Conservation (phyloP, 2,113 vertebrate genomes). For the Calonectris borealis region DNA sequence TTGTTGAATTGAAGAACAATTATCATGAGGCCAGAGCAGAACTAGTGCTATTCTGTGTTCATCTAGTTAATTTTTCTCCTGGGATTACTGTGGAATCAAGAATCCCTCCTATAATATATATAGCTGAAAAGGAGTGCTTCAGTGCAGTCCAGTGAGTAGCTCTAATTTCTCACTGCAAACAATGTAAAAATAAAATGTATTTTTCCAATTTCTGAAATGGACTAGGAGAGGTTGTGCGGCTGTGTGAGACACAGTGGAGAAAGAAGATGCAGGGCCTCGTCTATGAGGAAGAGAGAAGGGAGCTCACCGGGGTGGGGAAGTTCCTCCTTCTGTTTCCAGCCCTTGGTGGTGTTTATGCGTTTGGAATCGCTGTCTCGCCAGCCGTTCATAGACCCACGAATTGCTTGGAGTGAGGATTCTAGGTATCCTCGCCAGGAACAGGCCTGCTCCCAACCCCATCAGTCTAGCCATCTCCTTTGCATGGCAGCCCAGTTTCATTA, state of each 20-base stretch:
- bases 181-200: neutral
- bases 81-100: neutral
- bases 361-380: neutral
- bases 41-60: neutral
- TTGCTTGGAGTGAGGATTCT: neutral
- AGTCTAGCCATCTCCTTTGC: slow-evolving; percentile 21
- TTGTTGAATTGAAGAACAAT: neutral
- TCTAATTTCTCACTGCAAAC: neutral
- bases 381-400: neutral
- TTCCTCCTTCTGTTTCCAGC: neutral
- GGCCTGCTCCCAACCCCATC: neutral
- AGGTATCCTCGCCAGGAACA: neutral
- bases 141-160: neutral
- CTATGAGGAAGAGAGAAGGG: neutral
- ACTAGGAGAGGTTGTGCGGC: neutral
- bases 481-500: neutral
- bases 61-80: neutral
- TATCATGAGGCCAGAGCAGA: neutral
- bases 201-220: neutral
- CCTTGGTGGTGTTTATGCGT: rapidly evolving
- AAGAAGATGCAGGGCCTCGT: neutral
- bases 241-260: neutral
- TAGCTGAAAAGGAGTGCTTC: neutral
- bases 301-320: rapidly evolving
- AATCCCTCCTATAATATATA: neutral